phyloP scores from a whole-genome alignment of 2,888 invertebrate species.

The Apotomis betuletana region DNA sequence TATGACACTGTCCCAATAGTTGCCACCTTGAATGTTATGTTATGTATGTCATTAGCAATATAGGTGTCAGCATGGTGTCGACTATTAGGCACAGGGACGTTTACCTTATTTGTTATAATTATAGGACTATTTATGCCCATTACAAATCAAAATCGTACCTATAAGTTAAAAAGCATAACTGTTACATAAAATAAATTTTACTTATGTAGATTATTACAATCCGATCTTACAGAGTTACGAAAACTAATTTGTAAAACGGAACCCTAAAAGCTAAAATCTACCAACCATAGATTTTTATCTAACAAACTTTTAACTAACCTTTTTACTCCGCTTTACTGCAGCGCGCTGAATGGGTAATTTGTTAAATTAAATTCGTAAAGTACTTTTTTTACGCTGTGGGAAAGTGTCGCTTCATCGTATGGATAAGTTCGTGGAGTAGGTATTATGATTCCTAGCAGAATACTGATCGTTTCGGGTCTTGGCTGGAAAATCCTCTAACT shows the following conservation, averaged over 20 bases:
- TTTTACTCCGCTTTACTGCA: slow-evolving; percentile 28
- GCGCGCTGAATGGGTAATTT: slow-evolving; percentile 35
- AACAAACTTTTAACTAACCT: slow-evolving; percentile 36
- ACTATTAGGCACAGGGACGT: too few relatives aligned
- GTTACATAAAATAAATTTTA: too few relatives aligned
- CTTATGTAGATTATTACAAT: too few relatives aligned
- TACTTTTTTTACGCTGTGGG: slow-evolving; percentile 28
- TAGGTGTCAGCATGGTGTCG: too few relatives aligned
- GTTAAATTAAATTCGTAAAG: slow-evolving; percentile 34
- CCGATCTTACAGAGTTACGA: too few relatives aligned
- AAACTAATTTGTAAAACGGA: slow-evolving; percentile 1
- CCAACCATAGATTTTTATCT: slow-evolving; percentile 38
- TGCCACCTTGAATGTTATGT: too few relatives aligned
- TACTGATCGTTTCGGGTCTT: slow-evolving; percentile 10
- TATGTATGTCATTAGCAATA: too few relatives aligned
- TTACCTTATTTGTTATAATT: too few relatives aligned
- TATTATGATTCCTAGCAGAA: slow-evolving; percentile 7
- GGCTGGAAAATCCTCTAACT: slow-evolving; percentile 1
- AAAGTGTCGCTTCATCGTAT: slow-evolving; percentile 22
- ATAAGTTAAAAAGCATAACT: too few relatives aligned
- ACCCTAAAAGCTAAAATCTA: slow-evolving; percentile 11
- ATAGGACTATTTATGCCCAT: too few relatives aligned
- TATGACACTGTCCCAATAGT: too few relatives aligned
- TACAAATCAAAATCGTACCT: too few relatives aligned
- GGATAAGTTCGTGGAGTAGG: not conserved